Conservation (phyloP, 2,113 vertebrate species). For the Nematolebias whitei region DNA sequence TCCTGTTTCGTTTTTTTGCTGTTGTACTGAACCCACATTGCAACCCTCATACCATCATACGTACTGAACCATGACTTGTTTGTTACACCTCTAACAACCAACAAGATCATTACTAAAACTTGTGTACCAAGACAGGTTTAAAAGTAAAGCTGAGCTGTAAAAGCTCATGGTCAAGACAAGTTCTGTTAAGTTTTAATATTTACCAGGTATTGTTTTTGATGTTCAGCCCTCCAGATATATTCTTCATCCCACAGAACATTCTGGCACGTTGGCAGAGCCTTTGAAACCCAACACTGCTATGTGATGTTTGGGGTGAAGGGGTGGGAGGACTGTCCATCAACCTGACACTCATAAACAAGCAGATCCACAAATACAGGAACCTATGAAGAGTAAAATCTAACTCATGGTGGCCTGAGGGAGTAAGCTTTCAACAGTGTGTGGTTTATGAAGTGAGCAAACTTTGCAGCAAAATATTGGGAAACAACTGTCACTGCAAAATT, state of each 20-base stretch:
- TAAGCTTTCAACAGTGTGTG: neutral
- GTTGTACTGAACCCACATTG: too few species aligned
- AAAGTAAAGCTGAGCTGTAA: neutral
- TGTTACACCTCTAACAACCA: too few species aligned
- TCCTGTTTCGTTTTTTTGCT: too few species aligned
- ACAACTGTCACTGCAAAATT: too few species aligned
- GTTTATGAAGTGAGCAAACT: too few species aligned
- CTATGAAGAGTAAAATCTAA: slow-evolving; percentile 21
- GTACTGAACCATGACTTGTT: too few species aligned
- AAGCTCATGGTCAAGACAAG: neutral
- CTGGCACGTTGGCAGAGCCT: slow-evolving; percentile 53
- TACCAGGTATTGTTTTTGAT: slow-evolving; percentile 71
- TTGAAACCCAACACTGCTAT: slow-evolving; percentile 79
- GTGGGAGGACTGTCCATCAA: slow-evolving; percentile 61
- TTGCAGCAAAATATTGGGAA: too few species aligned
- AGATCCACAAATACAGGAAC: slow-evolving; percentile 16
- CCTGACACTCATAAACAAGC: slow-evolving; percentile 52
- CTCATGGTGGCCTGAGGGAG: neutral
- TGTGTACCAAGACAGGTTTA: too few species aligned
- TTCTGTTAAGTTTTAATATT: slow-evolving; percentile 68
- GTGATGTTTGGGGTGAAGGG: slow-evolving; percentile 55
- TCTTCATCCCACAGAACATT: slow-evolving; percentile 66
- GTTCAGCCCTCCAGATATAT: slow-evolving; percentile 52
- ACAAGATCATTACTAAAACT: too few species aligned
- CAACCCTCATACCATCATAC: too few species aligned